Evolutionary conservation across 2,888 invertebrate species (phyloP), one percentile per base, ranked within the genome.

Genomic region (Villa cingulata): DNA sequence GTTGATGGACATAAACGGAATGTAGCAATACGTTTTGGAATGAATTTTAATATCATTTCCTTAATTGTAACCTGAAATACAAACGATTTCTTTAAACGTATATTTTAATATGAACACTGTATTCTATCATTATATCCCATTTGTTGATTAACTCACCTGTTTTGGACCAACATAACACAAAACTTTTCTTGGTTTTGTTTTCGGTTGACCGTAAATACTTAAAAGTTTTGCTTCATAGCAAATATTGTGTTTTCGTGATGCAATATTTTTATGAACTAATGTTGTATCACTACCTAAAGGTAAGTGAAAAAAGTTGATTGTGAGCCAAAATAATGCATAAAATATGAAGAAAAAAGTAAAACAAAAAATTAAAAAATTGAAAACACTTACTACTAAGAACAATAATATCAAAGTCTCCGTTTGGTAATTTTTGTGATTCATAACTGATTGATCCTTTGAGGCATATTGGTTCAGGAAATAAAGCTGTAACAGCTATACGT

Each of bases 1-100:
- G 94, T 94, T 51, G 91, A 91, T 18, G 94, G 94, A 65, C 92
- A 92, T 47, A 95, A 76, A 36, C 94, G 77, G 72, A 91, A 94
- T 36, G 91, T 89, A 50, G 85, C 87, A 58, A 94, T 76, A 59
- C 91, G 76, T 71, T 90, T 92, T 46, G 91, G 92, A 62, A 94
- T 89, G 66, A 95, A 86, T 72, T 88, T 90, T 58, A 94, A 74
- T 57, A 92, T 78, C 74, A 88, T 87, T 72, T 95, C 94, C 72
- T 92, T 92, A 61, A 95, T 78, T 48, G 87, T 89, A 56, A 95
- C 75, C 64, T 77, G 49, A 37, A 54, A 50, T 38, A 46, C 36
- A 46, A 46, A 34, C 59, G 50, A 50, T 49, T 52, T 53, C 49
- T 51, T 48, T 48, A 16, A 4, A 12, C n/a, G 36, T 36, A n/a